Evolutionary conservation across 2,113 vertebrate species (phyloP).

Genomic region (Dermatemys mawii): DNA sequence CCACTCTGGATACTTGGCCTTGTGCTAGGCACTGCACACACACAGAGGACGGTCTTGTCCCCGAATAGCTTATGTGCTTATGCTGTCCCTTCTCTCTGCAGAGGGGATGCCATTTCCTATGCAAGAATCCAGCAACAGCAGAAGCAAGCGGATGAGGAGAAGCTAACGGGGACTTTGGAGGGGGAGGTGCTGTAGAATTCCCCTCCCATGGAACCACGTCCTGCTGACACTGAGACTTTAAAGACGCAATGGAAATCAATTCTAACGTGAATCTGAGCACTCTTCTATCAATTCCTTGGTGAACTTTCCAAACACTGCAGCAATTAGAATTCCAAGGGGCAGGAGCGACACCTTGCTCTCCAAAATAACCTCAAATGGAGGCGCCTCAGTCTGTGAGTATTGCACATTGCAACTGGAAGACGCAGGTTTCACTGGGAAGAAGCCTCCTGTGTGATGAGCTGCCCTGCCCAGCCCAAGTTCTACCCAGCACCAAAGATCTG

Average conservation of each 20-base stretch:
- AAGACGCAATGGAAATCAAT: neutral
- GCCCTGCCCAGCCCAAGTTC: neutral
- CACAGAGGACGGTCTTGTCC: neutral
- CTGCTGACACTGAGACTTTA: neutral
- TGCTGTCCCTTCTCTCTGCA: conserved; percentile 49
- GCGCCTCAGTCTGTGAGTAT: neutral
- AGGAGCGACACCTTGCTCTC: conserved; percentile 27
- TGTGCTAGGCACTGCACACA: neutral
- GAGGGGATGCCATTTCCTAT: conserved; percentile 92
- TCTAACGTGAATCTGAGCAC: neutral
- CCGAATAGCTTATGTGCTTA: neutral
- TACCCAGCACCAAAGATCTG: neutral
- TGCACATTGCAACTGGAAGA: neutral
- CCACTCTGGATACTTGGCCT: rapidly evolving
- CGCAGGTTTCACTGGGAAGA: neutral
- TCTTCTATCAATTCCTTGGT: neutral
- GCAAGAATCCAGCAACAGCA: conserved; percentile 93
- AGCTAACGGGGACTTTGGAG: conserved; percentile 77
- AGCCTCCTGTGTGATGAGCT: neutral
- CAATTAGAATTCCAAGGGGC: conserved; percentile 51
- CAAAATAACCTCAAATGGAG: conserved; percentile 16
- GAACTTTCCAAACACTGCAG: conserved; percentile 1
- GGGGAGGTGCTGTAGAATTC: conserved; percentile 79
- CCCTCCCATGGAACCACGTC: rapidly evolving
- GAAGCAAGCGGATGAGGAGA: conserved; percentile 90